phyloP scores from a whole-genome alignment of 2,797 vertebrate species.

The Melanotaenia boesemani region DNA sequence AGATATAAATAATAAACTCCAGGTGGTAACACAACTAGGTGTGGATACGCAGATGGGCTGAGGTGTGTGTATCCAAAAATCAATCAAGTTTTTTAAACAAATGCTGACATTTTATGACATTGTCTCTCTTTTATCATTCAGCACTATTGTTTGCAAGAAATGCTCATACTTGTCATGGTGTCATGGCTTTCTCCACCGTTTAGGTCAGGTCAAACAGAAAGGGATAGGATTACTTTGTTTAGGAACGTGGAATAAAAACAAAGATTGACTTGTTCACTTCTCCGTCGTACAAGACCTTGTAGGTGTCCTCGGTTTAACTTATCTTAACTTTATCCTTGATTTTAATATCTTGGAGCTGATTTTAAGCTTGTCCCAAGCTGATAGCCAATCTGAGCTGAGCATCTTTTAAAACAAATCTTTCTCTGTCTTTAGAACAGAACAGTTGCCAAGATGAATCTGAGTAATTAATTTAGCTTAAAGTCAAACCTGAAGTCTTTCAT shows the following conservation, averaged over 20 bases:
- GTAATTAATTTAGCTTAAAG: constrained; percentile 25
- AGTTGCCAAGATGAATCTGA: constrained; percentile 25
- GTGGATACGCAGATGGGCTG: not conserved
- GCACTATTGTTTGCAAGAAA: not conserved
- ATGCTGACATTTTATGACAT: not conserved
- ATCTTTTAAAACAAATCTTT: constrained; percentile 30
- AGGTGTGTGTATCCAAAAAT: not conserved
- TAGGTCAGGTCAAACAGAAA: constrained; percentile 30
- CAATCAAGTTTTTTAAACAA: too few species aligned
- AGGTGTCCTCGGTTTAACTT: constrained; percentile 5
- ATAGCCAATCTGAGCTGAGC: constrained; percentile 22
- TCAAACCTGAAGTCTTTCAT: constrained; percentile 24
- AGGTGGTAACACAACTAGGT: constrained; percentile 9
- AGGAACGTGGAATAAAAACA: constrained; percentile 29
- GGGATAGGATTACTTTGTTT: constrained; percentile 35
- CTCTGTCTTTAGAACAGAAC: constrained; percentile 19
- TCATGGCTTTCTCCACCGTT: constrained; percentile 8
- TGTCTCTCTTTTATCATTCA: not conserved
- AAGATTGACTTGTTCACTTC: constrained; percentile 12
- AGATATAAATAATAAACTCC: constrained; percentile 12
- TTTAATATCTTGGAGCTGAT: constrained; percentile 12
- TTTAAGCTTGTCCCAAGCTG: constrained; percentile 17
- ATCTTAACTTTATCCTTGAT: constrained; percentile 12
- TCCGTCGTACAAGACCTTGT: not conserved
- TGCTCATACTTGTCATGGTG: not conserved